Base-by-base conservation (phyloP, 2,113 vertebrate species). In the Cyprinodon variegatus region DNA sequence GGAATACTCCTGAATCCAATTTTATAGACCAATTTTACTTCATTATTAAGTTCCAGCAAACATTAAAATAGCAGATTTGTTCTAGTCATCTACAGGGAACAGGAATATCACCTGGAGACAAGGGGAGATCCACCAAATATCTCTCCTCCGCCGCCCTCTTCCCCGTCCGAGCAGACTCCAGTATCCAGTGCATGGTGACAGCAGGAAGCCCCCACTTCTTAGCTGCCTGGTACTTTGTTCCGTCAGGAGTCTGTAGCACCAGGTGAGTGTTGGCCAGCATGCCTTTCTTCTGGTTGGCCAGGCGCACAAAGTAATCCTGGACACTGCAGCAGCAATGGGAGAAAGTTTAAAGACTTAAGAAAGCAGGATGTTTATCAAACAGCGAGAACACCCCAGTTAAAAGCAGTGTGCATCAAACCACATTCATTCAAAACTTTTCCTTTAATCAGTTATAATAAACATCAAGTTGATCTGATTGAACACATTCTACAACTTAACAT, bases 231-330 rank as follows among this genome's bases (percentile, higher is more conserved):
- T 97, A 99, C 89, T 99, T 99, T 40, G 96, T 97, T 78, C 98
- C 98, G 0, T 92, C 92, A 0, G 97, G 95, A 29, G 94, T 95
- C 79, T 95, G 96, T 68, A 96, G 78, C 65, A 99, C 93, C 57
- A 99, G 93, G 62, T 99, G 98, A 59, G 96, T 97, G 83, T 96
- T 99, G 83, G 96, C 97, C 89, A 97, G 45, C 97, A 99, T 97
- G 57, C 94, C 95, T 83, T 98, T 99, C 81, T 95, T 97, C 3
- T 85, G 93, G 68, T 94, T 98, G 69, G 96, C 93, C 73, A 95
- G 95, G 50, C 97, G 95, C 77, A 99, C 98, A 92, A 99, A 99
- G 92, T 95, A 98, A 81, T 99, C 98, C 79, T 99, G 98, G 69
- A 98, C 97, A 65, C 98, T 99, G 84, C 36, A 78, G 74, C 70